phyloP scores from a whole-genome alignment of 2,797 vertebrate genomes.

The Coranthus polyacanthus region DNA sequence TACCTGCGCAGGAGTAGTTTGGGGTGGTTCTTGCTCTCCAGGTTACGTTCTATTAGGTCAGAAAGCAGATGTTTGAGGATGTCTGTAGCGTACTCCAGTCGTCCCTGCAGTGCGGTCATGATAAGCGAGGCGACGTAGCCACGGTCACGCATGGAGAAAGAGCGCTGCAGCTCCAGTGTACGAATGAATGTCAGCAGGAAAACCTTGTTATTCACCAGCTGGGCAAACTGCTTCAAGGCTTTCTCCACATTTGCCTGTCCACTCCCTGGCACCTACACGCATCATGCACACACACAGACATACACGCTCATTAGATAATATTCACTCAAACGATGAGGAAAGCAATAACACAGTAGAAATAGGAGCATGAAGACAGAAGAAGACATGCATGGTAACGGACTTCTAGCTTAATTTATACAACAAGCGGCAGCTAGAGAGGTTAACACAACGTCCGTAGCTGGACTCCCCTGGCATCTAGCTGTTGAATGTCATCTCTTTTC shows the following conservation, averaged over 20 bases:
- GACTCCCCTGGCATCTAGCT: no score
- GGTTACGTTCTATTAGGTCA: conserved; percentile 94
- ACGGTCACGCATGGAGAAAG: conserved; percentile 97
- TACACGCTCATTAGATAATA: conserved; percentile 40
- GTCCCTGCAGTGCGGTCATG: conserved; percentile 94
- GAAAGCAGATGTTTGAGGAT: conserved; percentile 96
- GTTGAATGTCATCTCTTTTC: no score
- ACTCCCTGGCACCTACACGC: conserved; percentile 89
- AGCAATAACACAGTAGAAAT: conserved; percentile 9
- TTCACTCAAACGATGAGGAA: conserved; percentile 22
- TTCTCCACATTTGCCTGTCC: conserved; percentile 95
- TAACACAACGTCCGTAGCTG: no score
- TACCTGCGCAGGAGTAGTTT: conserved; percentile 96
- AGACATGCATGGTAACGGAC: not conserved
- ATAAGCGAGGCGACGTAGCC: conserved; percentile 97
- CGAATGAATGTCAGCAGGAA: conserved; percentile 97
- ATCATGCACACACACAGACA: conserved; percentile 50
- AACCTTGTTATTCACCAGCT: conserved; percentile 96
- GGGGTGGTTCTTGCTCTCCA: conserved; percentile 98
- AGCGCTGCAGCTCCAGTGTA: conserved; percentile 94
- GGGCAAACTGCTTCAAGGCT: conserved; percentile 94
- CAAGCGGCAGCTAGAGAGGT: no score
- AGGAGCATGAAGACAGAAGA: conserved; percentile 10
- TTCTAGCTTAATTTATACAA: no score
- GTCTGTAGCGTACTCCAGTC: conserved; percentile 94